phyloP scores from a whole-genome alignment of 2,888 invertebrate genomes.

The Drosophila koepferae region DNA sequence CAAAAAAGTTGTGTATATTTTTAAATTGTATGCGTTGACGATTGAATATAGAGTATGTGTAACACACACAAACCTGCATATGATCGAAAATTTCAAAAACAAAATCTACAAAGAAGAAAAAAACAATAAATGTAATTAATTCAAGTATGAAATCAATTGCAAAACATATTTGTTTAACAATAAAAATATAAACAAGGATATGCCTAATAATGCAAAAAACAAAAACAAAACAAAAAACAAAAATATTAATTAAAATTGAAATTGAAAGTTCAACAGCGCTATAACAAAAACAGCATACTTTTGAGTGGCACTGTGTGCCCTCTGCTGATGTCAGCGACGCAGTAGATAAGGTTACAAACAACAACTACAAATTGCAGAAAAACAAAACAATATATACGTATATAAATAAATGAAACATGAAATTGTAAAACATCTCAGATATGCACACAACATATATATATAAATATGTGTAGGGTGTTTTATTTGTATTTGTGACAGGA shows the following conservation, averaged over 20 bases:
- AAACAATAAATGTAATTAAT: constrained; percentile 46
- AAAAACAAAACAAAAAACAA: neutral
- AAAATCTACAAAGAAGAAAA: neutral
- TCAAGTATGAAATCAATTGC: constrained; percentile 29
- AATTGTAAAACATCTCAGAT: constrained; percentile 36
- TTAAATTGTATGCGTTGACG: constrained; percentile 64
- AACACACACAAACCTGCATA: constrained; percentile 44
- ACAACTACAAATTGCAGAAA: constrained; percentile 38
- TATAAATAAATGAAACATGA: constrained; percentile 10
- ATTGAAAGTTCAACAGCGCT: constrained; percentile 31
- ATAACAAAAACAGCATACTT: constrained; percentile 41
- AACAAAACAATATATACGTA: constrained; percentile 20
- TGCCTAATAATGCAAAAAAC: constrained; percentile 31
- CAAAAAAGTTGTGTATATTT: constrained; percentile 69
- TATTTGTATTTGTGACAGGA: constrained; percentile 47
- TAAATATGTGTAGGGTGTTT: constrained; percentile 13
- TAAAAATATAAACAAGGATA: constrained; percentile 27
- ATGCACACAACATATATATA: neutral
- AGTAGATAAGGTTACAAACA: constrained; percentile 66
- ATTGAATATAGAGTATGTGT: constrained; percentile 28
- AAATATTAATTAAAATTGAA: constrained; percentile 18
- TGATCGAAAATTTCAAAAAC: constrained; percentile 5
- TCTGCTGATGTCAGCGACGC: constrained; percentile 53
- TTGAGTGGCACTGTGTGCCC: constrained; percentile 69
- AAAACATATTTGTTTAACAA: constrained; percentile 43